Evolutionary conservation across 2,113 vertebrate species (phyloP).

Genomic region (Edolisoma coerulescens): DNA sequence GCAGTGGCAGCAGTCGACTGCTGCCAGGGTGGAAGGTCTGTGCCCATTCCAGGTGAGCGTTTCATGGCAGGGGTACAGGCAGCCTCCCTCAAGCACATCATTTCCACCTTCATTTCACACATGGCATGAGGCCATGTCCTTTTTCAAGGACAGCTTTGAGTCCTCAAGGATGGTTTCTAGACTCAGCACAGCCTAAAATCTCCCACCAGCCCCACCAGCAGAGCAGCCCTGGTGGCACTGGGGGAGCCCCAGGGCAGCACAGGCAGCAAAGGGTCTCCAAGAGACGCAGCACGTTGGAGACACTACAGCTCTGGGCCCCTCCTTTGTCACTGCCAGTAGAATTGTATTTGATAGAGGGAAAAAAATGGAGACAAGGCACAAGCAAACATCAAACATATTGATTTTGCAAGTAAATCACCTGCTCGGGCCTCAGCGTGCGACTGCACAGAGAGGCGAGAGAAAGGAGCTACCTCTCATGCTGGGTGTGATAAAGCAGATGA

Average conservation of each 20-base stretch:
- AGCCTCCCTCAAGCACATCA: neutral
- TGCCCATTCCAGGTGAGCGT: neutral
- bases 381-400: conserved; percentile 61
- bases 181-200: neutral
- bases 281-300: accelerated
- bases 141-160: neutral
- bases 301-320: neutral
- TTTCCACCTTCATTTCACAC: neutral
- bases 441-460: neutral
- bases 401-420: conserved; percentile 57
- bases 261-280: neutral
- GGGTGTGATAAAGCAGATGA: conserved; percentile 9
- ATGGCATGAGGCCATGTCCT: neutral
- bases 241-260: neutral
- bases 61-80: neutral
- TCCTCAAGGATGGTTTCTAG: neutral
- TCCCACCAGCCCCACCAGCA: neutral
- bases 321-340: neutral
- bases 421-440: neutral
- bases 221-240: neutral
- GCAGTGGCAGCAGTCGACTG: neutral
- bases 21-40: neutral
- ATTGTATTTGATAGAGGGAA: conserved; percentile 25
- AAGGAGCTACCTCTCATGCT: conserved; percentile 5
- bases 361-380: conserved; percentile 46